Conservation (phyloP, 2,888 invertebrate genomes). For the Cyclophora punctaria region DNA sequence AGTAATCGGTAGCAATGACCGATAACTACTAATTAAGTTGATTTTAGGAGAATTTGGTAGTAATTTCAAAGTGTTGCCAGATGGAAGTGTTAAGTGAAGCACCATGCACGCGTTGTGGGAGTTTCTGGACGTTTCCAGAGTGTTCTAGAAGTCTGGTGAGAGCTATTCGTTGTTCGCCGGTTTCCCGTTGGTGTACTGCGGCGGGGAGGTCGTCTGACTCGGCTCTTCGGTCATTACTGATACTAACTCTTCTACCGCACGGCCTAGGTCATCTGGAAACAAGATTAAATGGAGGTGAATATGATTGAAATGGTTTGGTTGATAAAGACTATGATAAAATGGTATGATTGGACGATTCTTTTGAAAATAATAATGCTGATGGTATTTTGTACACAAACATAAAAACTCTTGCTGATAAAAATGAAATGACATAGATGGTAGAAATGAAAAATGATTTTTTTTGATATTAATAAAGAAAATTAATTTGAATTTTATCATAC, state of each 20-base stretch:
- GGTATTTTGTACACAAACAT: no score
- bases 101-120: slow-evolving; percentile 30
- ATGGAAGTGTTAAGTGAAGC: slow-evolving; percentile 33
- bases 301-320: no score
- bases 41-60: slow-evolving; percentile 15
- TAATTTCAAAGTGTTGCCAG: slow-evolving; percentile 49
- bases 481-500: no score
- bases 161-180: slow-evolving; percentile 48
- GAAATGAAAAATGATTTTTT: no score
- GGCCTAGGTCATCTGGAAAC: slow-evolving; percentile 85
- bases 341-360: no score
- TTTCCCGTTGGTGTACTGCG: slow-evolving; percentile 69
- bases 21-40: background rate
- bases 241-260: slow-evolving; percentile 91
- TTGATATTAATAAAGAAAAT: no score
- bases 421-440: no score
- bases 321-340: no score
- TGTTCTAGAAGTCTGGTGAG: slow-evolving; percentile 5
- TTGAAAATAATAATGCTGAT: no score
- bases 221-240: slow-evolving; percentile 89
- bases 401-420: no score
- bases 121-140: slow-evolving; percentile 9
- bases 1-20: no score
- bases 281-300: no score
- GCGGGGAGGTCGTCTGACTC: slow-evolving; percentile 47